Conservation (phyloP, 1,140 invertebrate species). For the Hycleus cichorii region DNA sequence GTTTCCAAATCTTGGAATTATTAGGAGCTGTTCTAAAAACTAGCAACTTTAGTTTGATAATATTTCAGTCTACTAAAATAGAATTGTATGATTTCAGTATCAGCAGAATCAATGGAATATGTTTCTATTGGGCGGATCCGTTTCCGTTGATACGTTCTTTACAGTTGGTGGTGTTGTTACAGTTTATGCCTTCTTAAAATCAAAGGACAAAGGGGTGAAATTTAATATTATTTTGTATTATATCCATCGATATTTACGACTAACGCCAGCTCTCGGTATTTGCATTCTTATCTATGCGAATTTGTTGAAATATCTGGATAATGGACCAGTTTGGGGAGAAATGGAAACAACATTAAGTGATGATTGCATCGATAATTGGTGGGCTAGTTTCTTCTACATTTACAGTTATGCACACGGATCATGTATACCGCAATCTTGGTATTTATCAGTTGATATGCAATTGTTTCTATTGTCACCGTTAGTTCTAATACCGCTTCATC, state of each 20-base stretch:
- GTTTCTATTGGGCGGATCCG: conserved; percentile 21
- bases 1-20: not conserved
- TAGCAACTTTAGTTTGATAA: too few species aligned
- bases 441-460: conserved; percentile 18
- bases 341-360: conserved; percentile 26
- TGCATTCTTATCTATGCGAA: conserved; percentile 3
- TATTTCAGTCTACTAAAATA: conserved; percentile 32
- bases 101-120: not conserved
- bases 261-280: conserved; percentile 15
- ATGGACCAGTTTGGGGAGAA: conserved; percentile 43
- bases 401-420: conserved; percentile 38
- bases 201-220: conserved; percentile 36
- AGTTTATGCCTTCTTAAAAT: conserved; percentile 48
- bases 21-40: too few species aligned
- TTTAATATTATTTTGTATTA: conserved; percentile 44
- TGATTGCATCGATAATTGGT: conserved; percentile 45
- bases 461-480: conserved; percentile 19
- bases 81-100: not conserved
- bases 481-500: not conserved
- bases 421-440: conserved; percentile 15
- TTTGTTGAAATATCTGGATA: conserved; percentile 3
- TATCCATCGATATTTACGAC: conserved; percentile 47
- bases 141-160: conserved; percentile 52
- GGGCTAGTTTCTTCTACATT: conserved; percentile 44
- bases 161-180: conserved; percentile 53